phyloP scores from a whole-genome alignment of 2,888 invertebrate species.

The Hofmannophila pseudospretella region DNA sequence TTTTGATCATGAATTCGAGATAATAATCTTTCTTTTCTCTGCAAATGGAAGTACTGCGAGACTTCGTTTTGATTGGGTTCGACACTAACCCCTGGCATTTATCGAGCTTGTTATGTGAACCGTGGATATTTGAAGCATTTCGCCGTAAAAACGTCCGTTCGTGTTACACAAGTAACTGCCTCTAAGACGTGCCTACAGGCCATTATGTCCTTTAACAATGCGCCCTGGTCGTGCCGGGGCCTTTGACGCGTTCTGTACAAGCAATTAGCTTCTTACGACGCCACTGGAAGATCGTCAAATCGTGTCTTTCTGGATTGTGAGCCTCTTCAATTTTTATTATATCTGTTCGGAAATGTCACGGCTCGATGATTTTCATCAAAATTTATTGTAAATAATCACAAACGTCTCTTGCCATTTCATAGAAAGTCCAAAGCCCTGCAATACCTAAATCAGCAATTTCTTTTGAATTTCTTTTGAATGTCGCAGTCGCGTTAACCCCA shows the following conservation, averaged over 20 bases:
- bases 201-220: slow-evolving; percentile 43
- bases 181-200: slow-evolving; percentile 34
- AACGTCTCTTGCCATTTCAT: slow-evolving; percentile 14
- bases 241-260: slow-evolving; percentile 39
- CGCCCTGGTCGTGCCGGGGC: slow-evolving; percentile 32
- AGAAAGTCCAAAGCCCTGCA: slow-evolving; percentile 24
- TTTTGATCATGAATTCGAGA: too few species aligned
- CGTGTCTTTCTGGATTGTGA: slow-evolving; percentile 22
- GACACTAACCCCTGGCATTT: slow-evolving; percentile 8
- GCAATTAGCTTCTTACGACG: slow-evolving; percentile 43
- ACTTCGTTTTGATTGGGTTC: slow-evolving; percentile 1
- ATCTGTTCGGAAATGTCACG: slow-evolving; percentile 3
- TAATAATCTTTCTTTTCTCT: too few species aligned
- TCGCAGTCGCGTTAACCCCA: slow-evolving; percentile 42
- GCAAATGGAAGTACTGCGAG: neutral
- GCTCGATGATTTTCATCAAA: slow-evolving; percentile 11
- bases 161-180: slow-evolving; percentile 19
- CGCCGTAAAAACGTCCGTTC: slow-evolving; percentile 23
- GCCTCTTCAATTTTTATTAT: slow-evolving; percentile 19
- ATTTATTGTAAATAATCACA: slow-evolving; percentile 10
- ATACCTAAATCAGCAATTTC: slow-evolving; percentile 48
- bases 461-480: slow-evolving; percentile 46
- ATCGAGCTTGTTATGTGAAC: slow-evolving; percentile 22
- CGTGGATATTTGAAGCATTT: slow-evolving; percentile 23
- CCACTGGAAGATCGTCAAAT: slow-evolving; percentile 20